A percentile compares a stretch with the other conserved stretches of the same genome.
phyloP scores from a whole-genome alignment of 2,797 vertebrate genomes.

The Thunnus albacares region DNA sequence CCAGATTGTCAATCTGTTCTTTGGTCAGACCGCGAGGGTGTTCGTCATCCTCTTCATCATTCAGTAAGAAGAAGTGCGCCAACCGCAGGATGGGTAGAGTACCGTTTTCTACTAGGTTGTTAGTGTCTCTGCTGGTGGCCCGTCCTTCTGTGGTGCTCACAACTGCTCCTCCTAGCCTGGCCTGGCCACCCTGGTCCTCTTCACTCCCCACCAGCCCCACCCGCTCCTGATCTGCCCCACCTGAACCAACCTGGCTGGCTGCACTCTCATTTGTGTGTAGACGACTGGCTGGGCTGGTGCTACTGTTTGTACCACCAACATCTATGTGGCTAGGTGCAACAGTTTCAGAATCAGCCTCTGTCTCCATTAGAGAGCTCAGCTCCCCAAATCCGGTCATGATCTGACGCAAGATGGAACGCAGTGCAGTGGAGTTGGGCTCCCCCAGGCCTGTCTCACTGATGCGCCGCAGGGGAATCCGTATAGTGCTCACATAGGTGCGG shows the following conservation, averaged over 20 bases:
- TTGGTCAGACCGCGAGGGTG: conserved; percentile 94
- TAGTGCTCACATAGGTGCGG: conserved; percentile 94
- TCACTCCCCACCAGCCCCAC: conserved; percentile 66
- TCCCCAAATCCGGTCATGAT: conserved; percentile 97
- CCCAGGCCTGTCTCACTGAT: conserved; percentile 93
- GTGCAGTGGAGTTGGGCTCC: conserved; percentile 92
- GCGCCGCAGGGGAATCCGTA: conserved; percentile 92
- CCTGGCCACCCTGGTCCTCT: conserved; percentile 74
- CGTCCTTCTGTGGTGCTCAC: conserved; percentile 76
- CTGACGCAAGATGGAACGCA: conserved; percentile 94
- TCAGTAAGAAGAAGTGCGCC: conserved; percentile 95
- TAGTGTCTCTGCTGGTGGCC: conserved; percentile 86
- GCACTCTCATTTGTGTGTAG: conserved; percentile 72
- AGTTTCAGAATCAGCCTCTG: conserved; percentile 90
- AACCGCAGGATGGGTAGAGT: conserved; percentile 93
- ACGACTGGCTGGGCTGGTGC: conserved; percentile 63
- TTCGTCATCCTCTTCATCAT: conserved; percentile 92
- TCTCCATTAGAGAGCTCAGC: conserved; percentile 95
- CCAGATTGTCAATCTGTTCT: conserved; percentile 98
- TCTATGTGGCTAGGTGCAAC: conserved; percentile 76
- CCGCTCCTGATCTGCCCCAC: conserved; percentile 68
- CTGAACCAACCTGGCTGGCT: conserved; percentile 54
- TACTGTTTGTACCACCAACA: conserved; percentile 45
- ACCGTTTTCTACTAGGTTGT: conserved; percentile 92
- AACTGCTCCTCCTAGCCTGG: conserved; percentile 72